Percentiles rank a stretch among this genome's conserved stretches.
These are phyloP conservation scores for Alectura lathami DNA, from an alignment of 2,113 vertebrate genomes.

Conservation along the genomic window DNA sequence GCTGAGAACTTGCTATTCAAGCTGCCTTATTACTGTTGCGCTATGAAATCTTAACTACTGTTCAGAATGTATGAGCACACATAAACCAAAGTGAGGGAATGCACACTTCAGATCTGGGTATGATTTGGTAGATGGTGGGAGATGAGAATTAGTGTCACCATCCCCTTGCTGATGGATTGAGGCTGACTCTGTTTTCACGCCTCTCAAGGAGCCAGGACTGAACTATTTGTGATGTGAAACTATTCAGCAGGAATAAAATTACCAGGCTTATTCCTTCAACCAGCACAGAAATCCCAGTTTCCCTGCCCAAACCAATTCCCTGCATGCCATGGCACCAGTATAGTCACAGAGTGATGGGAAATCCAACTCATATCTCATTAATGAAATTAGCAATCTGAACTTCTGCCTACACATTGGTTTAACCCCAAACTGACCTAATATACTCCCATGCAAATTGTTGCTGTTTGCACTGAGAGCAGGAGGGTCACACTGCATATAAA, in stretches of 20 bases:
- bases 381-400: background rate
- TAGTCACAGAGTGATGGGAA: background rate
- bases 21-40: background rate
- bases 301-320: background rate
- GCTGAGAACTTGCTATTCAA: slow-evolving; percentile 19
- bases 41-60: background rate
- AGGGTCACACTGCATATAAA: background rate
- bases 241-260: background rate
- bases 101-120: background rate
- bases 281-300: background rate
- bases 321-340: background rate
- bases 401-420: background rate
- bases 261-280: background rate
- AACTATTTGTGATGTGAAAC: background rate
- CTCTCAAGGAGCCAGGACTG: background rate
- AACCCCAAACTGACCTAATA: background rate
- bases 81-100: background rate
- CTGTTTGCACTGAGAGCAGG: background rate
- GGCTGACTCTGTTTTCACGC: background rate
- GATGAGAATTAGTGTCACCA: background rate
- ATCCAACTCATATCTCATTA: background rate
- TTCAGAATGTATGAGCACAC: background rate
- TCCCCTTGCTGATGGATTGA: background rate
- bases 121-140: background rate
- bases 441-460: background rate